These are phyloP conservation scores for Spialia ferax DNA, from an alignment of 2,888 invertebrate species.

Conservation along the genomic window DNA sequence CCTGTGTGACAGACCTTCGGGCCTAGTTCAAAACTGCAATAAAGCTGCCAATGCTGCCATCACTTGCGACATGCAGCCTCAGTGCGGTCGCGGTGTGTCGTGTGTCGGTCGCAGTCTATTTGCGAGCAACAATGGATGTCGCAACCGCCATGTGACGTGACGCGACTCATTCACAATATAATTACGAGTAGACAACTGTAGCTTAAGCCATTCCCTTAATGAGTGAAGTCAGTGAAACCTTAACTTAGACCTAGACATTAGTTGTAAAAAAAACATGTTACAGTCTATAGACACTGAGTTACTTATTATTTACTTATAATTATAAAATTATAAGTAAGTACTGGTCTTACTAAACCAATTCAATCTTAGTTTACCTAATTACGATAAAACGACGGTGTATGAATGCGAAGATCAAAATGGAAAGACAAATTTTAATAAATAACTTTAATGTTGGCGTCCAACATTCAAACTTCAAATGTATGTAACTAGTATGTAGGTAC, in stretches of 20 bases:
- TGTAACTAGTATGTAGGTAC: no score
- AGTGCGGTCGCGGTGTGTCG: conserved; percentile 5
- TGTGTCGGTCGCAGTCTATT: conserved; percentile 42
- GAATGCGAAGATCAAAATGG: no score
- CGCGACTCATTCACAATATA: conserved; percentile 28
- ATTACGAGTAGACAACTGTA: conserved; percentile 1
- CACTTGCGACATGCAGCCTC: conserved; percentile 21
- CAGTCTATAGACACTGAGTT: no score
- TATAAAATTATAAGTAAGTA: no score
- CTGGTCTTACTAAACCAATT: no score
- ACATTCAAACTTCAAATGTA: no score
- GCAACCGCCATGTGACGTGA: conserved; percentile 35
- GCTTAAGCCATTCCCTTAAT: conserved; percentile 2
- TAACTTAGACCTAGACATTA: neutral
- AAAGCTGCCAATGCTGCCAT: conserved; percentile 5
- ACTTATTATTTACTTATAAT: no score
- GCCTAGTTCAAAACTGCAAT: conserved; percentile 14
- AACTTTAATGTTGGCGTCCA: no score
- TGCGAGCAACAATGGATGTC: conserved; percentile 43
- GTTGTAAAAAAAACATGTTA: no score
- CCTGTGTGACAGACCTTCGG: neutral
- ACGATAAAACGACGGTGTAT: no score
- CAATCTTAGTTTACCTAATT: no score
- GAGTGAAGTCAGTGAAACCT: neutral
- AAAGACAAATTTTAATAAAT: no score